Percentiles rank a stretch among this genome's conserved stretches.
Conservation (phyloP, 2,113 vertebrate genomes). For the Oreochromis aureus region DNA sequence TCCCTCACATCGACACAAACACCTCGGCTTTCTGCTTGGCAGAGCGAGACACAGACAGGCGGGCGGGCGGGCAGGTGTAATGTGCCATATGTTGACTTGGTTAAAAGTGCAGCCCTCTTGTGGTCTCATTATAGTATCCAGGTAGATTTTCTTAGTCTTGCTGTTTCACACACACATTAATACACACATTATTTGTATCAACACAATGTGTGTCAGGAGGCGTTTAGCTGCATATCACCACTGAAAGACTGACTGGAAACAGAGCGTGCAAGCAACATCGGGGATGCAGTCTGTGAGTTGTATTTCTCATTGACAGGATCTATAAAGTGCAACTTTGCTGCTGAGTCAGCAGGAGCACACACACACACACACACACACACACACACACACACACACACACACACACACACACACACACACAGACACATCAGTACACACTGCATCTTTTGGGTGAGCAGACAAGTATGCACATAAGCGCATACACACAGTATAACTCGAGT, state of each 20-base stretch:
- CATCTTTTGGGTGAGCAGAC: not conserved
- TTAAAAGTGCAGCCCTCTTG: conserved; percentile 51
- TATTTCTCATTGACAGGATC: not conserved
- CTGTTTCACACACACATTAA: not conserved
- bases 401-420: not conserved
- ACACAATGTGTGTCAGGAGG: not conserved
- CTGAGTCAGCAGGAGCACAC: not conserved
- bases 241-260: not conserved
- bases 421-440: not conserved
- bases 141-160: not conserved
- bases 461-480: not conserved
- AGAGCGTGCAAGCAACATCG: not conserved
- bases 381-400: not conserved
- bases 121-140: conserved; percentile 47
- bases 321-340: not conserved
- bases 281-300: not conserved
- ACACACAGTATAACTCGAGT: not conserved
- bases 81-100: conserved; percentile 45
- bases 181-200: not conserved
- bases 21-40: not conserved
- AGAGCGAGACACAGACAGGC: not conserved
- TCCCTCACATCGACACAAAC: not conserved
- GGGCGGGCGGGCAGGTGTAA: not conserved
- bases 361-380: not conserved
- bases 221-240: not conserved